Evolutionary conservation across 2,797 vertebrate genomes (phyloP).

Genomic region (Todus mexicanus): DNA sequence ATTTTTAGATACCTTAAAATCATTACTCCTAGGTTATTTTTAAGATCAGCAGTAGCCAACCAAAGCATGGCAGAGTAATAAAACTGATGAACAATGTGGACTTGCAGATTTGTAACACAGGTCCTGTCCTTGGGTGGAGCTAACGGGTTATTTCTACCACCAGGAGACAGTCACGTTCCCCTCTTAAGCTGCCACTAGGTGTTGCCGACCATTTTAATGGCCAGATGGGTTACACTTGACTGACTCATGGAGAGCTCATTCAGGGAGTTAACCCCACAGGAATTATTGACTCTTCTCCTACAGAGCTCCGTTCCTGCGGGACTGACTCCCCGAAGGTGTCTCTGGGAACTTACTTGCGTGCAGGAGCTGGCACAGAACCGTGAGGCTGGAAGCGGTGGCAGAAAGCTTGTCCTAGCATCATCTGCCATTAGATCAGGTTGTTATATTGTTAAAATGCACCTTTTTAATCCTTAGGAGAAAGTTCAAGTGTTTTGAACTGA

Average conservation of each 20-base stretch:
- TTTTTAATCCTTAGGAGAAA: neutral
- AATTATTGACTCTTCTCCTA: neutral
- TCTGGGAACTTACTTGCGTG: fast-evolving
- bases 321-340: neutral
- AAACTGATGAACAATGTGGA: neutral
- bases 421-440: neutral
- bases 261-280: neutral
- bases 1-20: neutral
- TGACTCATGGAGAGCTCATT: neutral
- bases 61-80: neutral
- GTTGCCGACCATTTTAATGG: neutral
- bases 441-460: neutral
- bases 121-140: neutral
- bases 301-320: neutral
- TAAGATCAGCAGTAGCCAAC: neutral
- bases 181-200: neutral
- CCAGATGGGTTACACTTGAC: neutral
- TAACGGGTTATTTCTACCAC: neutral
- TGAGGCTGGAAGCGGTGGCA: neutral
- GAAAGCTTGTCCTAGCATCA: neutral
- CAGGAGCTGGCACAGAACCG: fast-evolving
- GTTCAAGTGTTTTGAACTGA: neutral
- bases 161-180: neutral
- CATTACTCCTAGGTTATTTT: neutral
- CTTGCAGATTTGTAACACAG: neutral